A percentile compares a stretch with the other conserved stretches of the same genome.
phyloP scores from a whole-genome alignment of 2,113 vertebrate genomes.

The Ptychochromis oligacanthus region DNA sequence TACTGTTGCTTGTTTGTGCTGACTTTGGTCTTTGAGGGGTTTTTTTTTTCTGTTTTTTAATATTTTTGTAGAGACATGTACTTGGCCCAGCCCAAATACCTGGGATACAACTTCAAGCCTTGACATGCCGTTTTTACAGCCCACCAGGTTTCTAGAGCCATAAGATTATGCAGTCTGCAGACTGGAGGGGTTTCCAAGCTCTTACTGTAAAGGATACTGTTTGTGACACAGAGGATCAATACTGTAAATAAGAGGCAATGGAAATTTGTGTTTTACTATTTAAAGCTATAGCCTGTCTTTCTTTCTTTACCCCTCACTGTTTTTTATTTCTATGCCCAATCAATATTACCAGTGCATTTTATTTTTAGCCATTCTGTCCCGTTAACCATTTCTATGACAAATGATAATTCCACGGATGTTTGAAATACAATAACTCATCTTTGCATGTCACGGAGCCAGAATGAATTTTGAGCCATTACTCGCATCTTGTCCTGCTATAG shows the following conservation, averaged over 20 bases:
- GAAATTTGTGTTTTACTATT: background rate
- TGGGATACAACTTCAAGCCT: slow-evolving; percentile 54
- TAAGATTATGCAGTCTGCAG: background rate
- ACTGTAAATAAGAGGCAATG: background rate
- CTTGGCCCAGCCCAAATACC: slow-evolving; percentile 68
- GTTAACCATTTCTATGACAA: slow-evolving; percentile 31
- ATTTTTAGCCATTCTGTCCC: background rate
- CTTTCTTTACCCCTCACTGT: background rate
- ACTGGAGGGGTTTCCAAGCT: background rate
- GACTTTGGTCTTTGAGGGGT: slow-evolving; percentile 8
- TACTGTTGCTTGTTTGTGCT: background rate
- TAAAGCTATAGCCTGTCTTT: background rate
- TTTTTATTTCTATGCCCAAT: background rate
- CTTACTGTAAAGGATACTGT: background rate
- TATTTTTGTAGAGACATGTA: background rate
- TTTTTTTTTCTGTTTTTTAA: background rate
- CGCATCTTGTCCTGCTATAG: slow-evolving; percentile 2
- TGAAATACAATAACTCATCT: slow-evolving; percentile 32
- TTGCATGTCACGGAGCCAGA: background rate
- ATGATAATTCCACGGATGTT: slow-evolving; percentile 25
- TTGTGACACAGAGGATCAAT: background rate
- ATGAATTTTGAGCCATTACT: slow-evolving; percentile 22
- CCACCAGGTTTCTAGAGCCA: slow-evolving; percentile 5
- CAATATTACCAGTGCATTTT: background rate
- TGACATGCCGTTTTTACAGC: slow-evolving; percentile 33